phyloP scores from a whole-genome alignment of 2,888 invertebrate genomes.

The Tortrix viridana region DNA sequence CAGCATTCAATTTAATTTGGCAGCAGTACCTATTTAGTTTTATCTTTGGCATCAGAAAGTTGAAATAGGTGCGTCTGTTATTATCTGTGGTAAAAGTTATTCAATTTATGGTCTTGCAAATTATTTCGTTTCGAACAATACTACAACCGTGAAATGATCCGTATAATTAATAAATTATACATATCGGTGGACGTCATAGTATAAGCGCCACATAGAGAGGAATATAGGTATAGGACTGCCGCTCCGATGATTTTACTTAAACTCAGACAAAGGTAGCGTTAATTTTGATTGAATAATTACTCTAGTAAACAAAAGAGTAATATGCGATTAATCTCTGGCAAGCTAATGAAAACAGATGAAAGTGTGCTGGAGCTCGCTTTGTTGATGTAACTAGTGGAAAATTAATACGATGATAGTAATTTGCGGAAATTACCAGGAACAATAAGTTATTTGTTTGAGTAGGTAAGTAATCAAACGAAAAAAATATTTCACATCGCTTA shows the following conservation, averaged over 20 bases:
- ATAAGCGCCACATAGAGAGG: constrained; percentile 11
- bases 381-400: constrained; percentile 41
- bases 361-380: constrained; percentile 49
- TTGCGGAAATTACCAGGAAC: neutral
- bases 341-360: constrained; percentile 64
- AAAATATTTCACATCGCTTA: too few species aligned
- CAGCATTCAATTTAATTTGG: constrained; percentile 16
- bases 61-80: neutral
- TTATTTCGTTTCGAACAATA: too few species aligned
- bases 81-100: neutral
- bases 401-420: constrained; percentile 14
- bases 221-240: constrained; percentile 27
- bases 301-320: constrained; percentile 60
- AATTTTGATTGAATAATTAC: constrained; percentile 66
- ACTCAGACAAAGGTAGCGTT: constrained; percentile 39
- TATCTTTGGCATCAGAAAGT: neutral
- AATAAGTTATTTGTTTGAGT: too few species aligned
- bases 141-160: too few species aligned
- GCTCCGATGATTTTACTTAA: constrained; percentile 14
- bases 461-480: too few species aligned
- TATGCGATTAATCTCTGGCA: constrained; percentile 59
- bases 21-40: constrained; percentile 3
- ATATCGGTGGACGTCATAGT: neutral
- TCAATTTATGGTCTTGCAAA: too few species aligned
- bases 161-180: too few species aligned